Percentiles rank a stretch among this genome's conserved stretches.
These are phyloP conservation scores for Drosophila bifasciata DNA, from an alignment of 1,140 invertebrate species.

Conservation along the genomic window DNA sequence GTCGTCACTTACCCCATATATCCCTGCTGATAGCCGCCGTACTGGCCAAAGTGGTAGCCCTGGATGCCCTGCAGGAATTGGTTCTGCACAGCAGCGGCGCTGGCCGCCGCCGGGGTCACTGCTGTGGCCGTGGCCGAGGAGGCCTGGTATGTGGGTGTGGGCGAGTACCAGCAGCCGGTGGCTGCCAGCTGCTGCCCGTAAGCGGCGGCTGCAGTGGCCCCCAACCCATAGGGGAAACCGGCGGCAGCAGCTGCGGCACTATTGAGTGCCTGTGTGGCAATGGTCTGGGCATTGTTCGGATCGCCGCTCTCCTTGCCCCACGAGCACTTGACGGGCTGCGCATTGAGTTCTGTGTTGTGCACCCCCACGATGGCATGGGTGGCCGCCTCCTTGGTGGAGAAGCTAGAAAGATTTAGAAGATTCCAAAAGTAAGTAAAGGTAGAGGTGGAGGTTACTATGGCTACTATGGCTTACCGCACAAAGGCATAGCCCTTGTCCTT, in stretches of 20 bases:
- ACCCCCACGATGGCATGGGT: slow-evolving; percentile 98
- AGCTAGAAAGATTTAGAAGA: slow-evolving; percentile 86
- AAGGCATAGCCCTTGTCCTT: slow-evolving; percentile 99
- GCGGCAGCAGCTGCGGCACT: slow-evolving; percentile 76
- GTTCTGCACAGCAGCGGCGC: slow-evolving; percentile 85
- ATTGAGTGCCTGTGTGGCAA: slow-evolving; percentile 86
- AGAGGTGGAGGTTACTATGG: not conserved
- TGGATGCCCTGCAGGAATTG: slow-evolving; percentile 93
- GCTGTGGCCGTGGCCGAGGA: slow-evolving; percentile 84
- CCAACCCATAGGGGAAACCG: slow-evolving; percentile 78
- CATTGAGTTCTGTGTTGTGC: slow-evolving; percentile 98
- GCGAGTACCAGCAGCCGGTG: slow-evolving; percentile 90
- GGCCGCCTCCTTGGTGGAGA: slow-evolving; percentile 98
- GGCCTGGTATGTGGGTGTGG: slow-evolving; percentile 87
- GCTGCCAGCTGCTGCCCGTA: slow-evolving; percentile 83
- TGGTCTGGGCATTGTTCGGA: slow-evolving; percentile 91
- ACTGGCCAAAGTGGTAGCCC: slow-evolving; percentile 91
- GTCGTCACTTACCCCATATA: slow-evolving; percentile 89
- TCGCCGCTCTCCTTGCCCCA: slow-evolving; percentile 99
- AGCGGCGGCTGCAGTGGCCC: slow-evolving; percentile 78
- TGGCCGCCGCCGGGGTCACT: slow-evolving; percentile 88
- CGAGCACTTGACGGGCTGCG: slow-evolving; percentile 98
- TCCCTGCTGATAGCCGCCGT: slow-evolving; percentile 90
- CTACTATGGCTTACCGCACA: slow-evolving; percentile 89
- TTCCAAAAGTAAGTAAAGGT: not conserved